These are phyloP conservation scores for Plebejus anna DNA, from an alignment of 2,888 invertebrate genomes.

Conservation along the genomic window DNA sequence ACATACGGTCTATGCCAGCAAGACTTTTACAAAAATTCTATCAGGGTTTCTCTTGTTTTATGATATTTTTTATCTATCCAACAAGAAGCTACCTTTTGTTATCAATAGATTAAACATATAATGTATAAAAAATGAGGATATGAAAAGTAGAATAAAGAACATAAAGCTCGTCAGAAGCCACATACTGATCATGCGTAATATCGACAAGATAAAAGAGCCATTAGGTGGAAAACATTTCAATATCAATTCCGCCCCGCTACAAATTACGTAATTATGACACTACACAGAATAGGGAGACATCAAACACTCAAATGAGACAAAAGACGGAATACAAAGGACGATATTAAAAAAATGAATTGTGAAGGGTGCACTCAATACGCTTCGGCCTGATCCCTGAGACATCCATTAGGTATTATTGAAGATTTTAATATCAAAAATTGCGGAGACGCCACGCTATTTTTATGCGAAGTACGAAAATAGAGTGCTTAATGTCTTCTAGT, in stretches of 20 bases:
- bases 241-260: constrained; percentile 45
- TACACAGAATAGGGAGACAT: constrained; percentile 55
- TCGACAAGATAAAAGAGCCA: constrained; percentile 34
- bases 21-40: too few species aligned
- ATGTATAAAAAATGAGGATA: not conserved
- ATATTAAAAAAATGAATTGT: constrained; percentile 59
- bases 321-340: constrained; percentile 57
- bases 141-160: not conserved
- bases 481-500: constrained; percentile 16
- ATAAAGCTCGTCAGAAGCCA: not conserved
- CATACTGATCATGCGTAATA: constrained; percentile 3
- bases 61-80: too few species aligned
- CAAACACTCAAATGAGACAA: constrained; percentile 68
- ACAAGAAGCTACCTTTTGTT: not conserved
- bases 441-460: constrained; percentile 44
- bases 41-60: too few species aligned
- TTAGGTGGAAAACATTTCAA: constrained; percentile 40
- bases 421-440: constrained; percentile 80
- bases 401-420: constrained; percentile 81
- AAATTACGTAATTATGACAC: constrained; percentile 65
- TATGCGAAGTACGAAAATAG: constrained; percentile 33
- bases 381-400: constrained; percentile 59
- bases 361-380: constrained; percentile 66
- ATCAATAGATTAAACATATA: not conserved
- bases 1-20: too few species aligned